Evolutionary conservation across 1,140 invertebrate genomes (phyloP), one percentile per base, ranked within the genome.

Genomic region (Tribolium castaneum): DNA sequence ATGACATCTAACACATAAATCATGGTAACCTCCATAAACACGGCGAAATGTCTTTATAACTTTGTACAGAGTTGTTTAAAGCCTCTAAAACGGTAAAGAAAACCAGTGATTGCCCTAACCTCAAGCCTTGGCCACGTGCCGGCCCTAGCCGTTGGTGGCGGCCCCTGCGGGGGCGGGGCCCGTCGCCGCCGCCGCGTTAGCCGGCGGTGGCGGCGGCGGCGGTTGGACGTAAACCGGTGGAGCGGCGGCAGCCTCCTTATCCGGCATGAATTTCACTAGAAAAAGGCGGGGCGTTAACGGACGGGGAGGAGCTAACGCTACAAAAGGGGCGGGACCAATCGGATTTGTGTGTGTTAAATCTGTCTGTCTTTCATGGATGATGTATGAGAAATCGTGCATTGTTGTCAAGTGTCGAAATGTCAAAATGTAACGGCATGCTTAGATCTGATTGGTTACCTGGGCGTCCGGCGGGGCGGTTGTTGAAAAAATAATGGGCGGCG

Each of bases 241-340:
- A 3, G 10, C 9, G 5, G 54, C 12, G 12, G 75, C 34, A n/a
- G 74, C 50, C 25, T 76, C 74, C 50, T 83, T 79, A n/a, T 84
- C 82, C 12, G 83, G 83, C 83, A 84, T 84, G 71, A 84, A 84
- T 83, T 83, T 84, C 83, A 84, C 83, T 84, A 79, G 34, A 84
- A 83, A 75, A 72, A 56, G 54, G 35, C 6, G 9, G 14, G 14
- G n/a, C 10, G 25, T 34, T 52, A 75, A 59, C 6, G 14, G 19
- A 14, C 5, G n/a, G 59, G 45, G 54, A 45, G 13, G 4, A 30
- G 19, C 14, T 9, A 51, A 45, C 6, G 19, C 25, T 73, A 75
- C 16, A 39, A 16, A 19, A n/a, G 51, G 25, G 50, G 14, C 22
- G 12, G 22, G 22, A 62, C 73, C 25, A 14, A 45, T 77, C 25